These are phyloP conservation scores for Antedon bifida DNA, from an alignment of 35 echinoderm and acorn worm genomes.

Conservation along the genomic window DNA sequence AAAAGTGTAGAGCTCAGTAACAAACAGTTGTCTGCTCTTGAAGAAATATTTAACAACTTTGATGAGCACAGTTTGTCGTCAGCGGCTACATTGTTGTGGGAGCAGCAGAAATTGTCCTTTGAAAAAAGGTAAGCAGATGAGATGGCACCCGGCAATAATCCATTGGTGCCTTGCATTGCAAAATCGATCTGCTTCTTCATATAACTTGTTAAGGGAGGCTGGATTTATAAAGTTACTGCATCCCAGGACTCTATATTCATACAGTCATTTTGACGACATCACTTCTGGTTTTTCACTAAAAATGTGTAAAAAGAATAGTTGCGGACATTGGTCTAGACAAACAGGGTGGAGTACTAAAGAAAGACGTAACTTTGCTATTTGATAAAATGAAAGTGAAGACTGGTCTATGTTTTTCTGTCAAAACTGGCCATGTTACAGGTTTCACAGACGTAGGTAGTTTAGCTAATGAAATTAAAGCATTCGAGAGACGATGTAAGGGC, in stretches of 20 bases:
- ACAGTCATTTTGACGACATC: conserved; percentile 8
- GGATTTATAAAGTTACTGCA: conserved; percentile 12
- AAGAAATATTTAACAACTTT: neutral
- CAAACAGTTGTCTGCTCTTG: neutral
- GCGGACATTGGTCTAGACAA: neutral
- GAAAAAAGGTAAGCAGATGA: neutral
- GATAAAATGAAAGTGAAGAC: conserved; percentile 32
- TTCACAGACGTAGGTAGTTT: conserved; percentile 10
- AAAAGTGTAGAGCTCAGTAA: neutral
- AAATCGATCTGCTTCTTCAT: neutral
- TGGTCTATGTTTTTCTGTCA: neutral
- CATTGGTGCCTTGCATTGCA: conserved; percentile 1
- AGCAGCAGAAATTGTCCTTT: neutral
- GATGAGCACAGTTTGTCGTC: neutral
- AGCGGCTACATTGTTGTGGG: neutral
- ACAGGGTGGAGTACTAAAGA: neutral
- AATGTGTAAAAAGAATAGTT: neutral
- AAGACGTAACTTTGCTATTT: conserved; percentile 4
- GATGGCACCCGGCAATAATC: conserved; percentile 2
- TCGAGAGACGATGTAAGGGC: neutral
- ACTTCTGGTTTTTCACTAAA: neutral
- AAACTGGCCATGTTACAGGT: neutral
- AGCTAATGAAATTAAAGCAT: too few species aligned
- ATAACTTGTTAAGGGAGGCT: neutral
- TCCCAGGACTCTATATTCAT: conserved; percentile 11